Conservation (phyloP, 2,888 invertebrate species). For the Trissoscelio sp. region DNA sequence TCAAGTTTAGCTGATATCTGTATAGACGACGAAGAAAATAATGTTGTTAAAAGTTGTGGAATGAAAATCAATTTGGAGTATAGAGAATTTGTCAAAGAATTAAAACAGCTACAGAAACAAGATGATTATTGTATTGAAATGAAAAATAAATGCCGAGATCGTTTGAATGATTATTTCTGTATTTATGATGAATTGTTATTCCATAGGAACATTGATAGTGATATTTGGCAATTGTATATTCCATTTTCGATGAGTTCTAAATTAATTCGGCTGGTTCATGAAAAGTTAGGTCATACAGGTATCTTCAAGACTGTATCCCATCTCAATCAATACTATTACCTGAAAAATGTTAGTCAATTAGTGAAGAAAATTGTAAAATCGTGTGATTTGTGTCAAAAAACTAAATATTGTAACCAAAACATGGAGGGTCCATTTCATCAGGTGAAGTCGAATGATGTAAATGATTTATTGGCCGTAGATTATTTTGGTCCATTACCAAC, state of each 20-base stretch:
- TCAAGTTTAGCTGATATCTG: neutral
- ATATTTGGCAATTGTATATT: constrained; percentile 6
- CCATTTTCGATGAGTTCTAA: neutral
- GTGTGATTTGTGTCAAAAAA: constrained; percentile 4
- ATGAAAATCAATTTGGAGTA: neutral
- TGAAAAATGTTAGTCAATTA: neutral
- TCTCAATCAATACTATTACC: constrained; percentile 3
- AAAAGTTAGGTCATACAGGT: neutral
- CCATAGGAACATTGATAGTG: neutral
- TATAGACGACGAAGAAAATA: neutral
- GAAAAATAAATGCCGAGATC: neutral
- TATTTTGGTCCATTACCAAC: constrained; percentile 57
- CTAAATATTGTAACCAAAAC: neutral
- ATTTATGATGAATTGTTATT: neutral
- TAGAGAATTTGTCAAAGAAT: neutral
- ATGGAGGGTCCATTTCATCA: neutral
- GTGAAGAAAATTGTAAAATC: neutral
- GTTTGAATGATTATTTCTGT: no score
- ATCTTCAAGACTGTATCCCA: neutral
- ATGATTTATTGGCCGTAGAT: constrained; percentile 32
- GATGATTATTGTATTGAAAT: neutral
- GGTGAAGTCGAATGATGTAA: neutral
- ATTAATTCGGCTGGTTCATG: constrained; percentile 1
- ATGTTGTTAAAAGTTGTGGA: neutral
- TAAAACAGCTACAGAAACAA: neutral